Percentiles rank a stretch among this genome's conserved stretches.
Conservation (phyloP, 2,888 invertebrate species). For the Laothoe populi region DNA sequence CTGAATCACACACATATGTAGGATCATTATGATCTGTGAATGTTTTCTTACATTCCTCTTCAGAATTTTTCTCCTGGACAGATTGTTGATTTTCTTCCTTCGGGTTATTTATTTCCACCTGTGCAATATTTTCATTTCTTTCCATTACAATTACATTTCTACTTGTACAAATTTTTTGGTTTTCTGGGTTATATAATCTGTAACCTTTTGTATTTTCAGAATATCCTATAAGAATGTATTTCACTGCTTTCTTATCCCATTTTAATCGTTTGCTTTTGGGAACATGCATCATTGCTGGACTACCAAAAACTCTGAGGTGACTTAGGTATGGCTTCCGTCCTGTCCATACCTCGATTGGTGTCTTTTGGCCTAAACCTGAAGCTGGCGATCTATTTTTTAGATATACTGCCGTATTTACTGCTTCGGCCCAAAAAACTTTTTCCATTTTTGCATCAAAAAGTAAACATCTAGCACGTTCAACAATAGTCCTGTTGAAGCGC, state of each 20-base stretch:
- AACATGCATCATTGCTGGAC: constrained; percentile 9
- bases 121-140: not conserved
- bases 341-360: constrained; percentile 14
- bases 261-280: constrained; percentile 28
- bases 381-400: constrained; percentile 17
- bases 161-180: constrained; percentile 21
- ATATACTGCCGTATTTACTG: not conserved
- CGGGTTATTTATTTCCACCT: constrained; percentile 9
- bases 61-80: constrained; percentile 10
- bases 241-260: constrained; percentile 29
- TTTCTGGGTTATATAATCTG: constrained; percentile 28
- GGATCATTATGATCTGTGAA: constrained; percentile 10
- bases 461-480: not conserved
- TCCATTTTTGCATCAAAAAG: not conserved
- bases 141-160: constrained; percentile 29
- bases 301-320: constrained; percentile 23
- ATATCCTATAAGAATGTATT: constrained; percentile 29
- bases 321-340: constrained; percentile 24
- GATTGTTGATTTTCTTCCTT: not conserved
- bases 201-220: constrained; percentile 32
- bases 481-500: not conserved
- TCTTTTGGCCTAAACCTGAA: not conserved
- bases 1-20: constrained; percentile 11
- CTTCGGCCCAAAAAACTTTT: not conserved
- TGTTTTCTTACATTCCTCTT: not conserved